Conservation (phyloP, 1,140 invertebrate species). For the Drosophila rhopaloa region DNA sequence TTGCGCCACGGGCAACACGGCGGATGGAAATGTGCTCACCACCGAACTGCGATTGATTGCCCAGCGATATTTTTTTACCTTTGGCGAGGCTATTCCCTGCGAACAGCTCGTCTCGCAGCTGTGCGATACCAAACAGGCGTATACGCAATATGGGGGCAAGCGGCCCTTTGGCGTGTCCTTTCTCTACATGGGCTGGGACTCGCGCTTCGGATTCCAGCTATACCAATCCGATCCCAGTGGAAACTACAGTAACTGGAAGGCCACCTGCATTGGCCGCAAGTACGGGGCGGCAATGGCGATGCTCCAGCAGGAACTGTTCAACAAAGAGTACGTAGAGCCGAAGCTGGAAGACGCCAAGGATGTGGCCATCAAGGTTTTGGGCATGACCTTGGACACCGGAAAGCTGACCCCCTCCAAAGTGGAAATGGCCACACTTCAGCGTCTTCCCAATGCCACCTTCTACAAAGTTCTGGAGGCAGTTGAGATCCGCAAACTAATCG, state of each 20-base stretch:
- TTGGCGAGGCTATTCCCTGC: slow-evolving; percentile 98
- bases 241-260: slow-evolving; percentile 99
- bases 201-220: slow-evolving; percentile 98
- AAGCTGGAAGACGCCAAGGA: slow-evolving; percentile 90
- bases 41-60: slow-evolving; percentile 97
- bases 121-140: slow-evolving; percentile 99
- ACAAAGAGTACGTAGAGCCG: slow-evolving; percentile 90
- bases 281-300: slow-evolving; percentile 97
- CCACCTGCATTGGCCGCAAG: slow-evolving; percentile 99
- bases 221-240: slow-evolving; percentile 99
- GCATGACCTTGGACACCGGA: slow-evolving; percentile 98
- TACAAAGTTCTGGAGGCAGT: slow-evolving; percentile 91
- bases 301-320: slow-evolving; percentile 98
- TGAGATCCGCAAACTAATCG: slow-evolving; percentile 91
- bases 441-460: slow-evolving; percentile 92
- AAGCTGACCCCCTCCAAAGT: slow-evolving; percentile 98
- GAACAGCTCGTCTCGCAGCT: slow-evolving; percentile 98
- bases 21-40: slow-evolving; percentile 99
- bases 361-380: slow-evolving; percentile 97
- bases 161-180: slow-evolving; percentile 99
- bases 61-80: slow-evolving; percentile 96
- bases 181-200: slow-evolving; percentile 99
- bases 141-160: slow-evolving; percentile 99
- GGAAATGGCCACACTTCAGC: slow-evolving; percentile 94
- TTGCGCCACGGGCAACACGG: slow-evolving; percentile 99